Conservation (phyloP, 2,113 vertebrate species). For the Ammodytes dubius region DNA sequence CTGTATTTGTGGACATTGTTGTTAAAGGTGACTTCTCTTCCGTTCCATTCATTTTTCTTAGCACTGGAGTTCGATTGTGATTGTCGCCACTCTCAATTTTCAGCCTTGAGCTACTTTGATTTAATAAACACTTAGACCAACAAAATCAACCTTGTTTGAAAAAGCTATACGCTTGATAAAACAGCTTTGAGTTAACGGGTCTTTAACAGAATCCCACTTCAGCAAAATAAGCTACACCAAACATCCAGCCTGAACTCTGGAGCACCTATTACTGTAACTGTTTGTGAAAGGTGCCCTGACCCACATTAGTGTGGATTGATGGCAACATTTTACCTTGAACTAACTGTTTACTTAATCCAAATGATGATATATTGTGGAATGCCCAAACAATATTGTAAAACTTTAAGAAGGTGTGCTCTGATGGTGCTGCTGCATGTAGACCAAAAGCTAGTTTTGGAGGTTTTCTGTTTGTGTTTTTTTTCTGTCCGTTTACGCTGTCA, state of each 20-base stretch:
- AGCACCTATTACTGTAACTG: not conserved
- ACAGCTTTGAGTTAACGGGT: not conserved
- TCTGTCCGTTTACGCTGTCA: slow-evolving; percentile 58
- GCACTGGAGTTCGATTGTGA: not conserved
- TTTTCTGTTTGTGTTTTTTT: slow-evolving; percentile 34
- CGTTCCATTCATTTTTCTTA: not conserved
- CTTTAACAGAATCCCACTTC: not conserved
- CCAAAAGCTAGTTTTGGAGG: not conserved
- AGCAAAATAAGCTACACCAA: not conserved
- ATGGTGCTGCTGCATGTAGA: not conserved
- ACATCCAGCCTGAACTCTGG: not conserved
- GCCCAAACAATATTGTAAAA: not conserved
- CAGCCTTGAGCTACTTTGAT: not conserved
- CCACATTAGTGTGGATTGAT: not conserved
- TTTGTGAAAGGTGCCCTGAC: not conserved
- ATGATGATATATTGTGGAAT: not conserved
- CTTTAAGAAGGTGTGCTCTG: not conserved
- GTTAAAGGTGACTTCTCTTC: slow-evolving; percentile 17
- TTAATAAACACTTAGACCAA: not conserved
- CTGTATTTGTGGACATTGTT: slow-evolving; percentile 1
- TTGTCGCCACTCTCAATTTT: not conserved
- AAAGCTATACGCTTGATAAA: not conserved
- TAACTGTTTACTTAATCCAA: not conserved
- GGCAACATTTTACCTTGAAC: not conserved
- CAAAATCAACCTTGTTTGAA: not conserved